phyloP scores from a whole-genome alignment of 2,113 vertebrate genomes.

The Xyrauchen texanus region DNA sequence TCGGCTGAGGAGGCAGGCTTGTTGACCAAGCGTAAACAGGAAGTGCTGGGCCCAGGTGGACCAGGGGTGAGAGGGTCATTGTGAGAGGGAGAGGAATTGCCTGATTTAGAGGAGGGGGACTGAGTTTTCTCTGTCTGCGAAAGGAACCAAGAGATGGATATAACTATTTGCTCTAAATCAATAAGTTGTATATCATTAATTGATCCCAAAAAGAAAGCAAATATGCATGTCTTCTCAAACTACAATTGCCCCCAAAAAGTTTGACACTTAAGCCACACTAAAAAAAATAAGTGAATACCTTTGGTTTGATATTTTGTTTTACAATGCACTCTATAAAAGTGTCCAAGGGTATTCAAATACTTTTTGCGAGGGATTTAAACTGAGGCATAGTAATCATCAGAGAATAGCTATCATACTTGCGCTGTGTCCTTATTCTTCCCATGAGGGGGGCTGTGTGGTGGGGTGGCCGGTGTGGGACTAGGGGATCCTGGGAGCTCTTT shows the following conservation, averaged over 20 bases:
- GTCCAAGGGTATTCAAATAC: too few species aligned
- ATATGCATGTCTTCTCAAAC: too few species aligned
- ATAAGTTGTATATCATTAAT: too few species aligned
- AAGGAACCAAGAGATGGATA: not conserved
- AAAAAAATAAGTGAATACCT: too few species aligned
- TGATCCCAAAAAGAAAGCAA: too few species aligned
- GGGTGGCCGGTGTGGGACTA: constrained; percentile 70
- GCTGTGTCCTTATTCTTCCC: constrained; percentile 75
- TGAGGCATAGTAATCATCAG: too few species aligned
- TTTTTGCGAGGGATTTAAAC: too few species aligned
- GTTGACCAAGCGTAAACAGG: constrained; percentile 75
- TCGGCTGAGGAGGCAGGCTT: constrained; percentile 77
- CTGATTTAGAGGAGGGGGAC: constrained; percentile 75
- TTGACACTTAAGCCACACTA: not conserved
- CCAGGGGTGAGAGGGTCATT: constrained; percentile 78
- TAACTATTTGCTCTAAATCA: too few species aligned
- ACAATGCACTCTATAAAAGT: too few species aligned
- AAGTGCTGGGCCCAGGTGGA: constrained; percentile 78
- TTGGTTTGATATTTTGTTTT: too few species aligned
- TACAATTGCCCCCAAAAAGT: not conserved
- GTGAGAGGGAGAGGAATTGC: constrained; percentile 77
- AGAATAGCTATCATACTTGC: constrained; percentile 70
- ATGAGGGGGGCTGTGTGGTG: constrained; percentile 73
- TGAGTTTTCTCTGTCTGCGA: constrained; percentile 76
- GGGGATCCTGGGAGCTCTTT: constrained; percentile 80